phyloP scores from a whole-genome alignment of 2,113 vertebrate species.

The Mystacornis crossleyi region DNA sequence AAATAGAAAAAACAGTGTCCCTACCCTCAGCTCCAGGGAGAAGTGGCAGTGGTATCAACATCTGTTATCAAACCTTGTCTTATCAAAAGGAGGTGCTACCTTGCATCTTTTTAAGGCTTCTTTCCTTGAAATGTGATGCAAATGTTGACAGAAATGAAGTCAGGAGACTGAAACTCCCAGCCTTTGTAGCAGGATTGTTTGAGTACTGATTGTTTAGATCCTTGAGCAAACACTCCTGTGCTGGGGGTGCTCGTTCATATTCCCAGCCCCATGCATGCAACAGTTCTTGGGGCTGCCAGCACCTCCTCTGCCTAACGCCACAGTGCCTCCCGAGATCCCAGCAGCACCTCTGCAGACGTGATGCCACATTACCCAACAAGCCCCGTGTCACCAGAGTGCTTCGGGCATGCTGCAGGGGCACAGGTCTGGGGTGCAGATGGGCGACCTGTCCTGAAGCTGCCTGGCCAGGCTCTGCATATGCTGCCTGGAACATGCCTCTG shows the following conservation, averaged over 20 bases:
- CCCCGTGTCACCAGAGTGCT: rapidly evolving
- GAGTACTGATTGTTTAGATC: background rate
- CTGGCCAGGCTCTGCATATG: background rate
- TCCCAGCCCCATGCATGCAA: background rate
- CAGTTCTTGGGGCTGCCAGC: background rate
- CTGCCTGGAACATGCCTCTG: background rate
- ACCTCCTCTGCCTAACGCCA: rapidly evolving
- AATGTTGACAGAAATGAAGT: background rate
- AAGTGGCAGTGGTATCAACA: background rate
- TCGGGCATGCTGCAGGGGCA: rapidly evolving
- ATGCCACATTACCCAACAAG: rapidly evolving
- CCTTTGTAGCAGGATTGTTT: background rate
- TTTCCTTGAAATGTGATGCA: background rate
- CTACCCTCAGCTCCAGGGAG: background rate
- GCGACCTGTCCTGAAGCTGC: background rate
- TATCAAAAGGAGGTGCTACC: background rate
- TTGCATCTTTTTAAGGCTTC: background rate
- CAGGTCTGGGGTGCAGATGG: rapidly evolving
- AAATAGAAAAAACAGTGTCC: background rate
- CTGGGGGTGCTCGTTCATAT: rapidly evolving
- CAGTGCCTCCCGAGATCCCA: rapidly evolving
- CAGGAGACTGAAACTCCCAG: background rate
- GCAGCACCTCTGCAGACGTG: background rate
- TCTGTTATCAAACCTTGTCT: background rate
- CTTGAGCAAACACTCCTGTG: background rate